A percentile compares a stretch with the other conserved stretches of the same genome.
These are phyloP conservation scores for Pecten maximus DNA, from an alignment of 2,888 invertebrate genomes.

Conservation along the genomic window DNA sequence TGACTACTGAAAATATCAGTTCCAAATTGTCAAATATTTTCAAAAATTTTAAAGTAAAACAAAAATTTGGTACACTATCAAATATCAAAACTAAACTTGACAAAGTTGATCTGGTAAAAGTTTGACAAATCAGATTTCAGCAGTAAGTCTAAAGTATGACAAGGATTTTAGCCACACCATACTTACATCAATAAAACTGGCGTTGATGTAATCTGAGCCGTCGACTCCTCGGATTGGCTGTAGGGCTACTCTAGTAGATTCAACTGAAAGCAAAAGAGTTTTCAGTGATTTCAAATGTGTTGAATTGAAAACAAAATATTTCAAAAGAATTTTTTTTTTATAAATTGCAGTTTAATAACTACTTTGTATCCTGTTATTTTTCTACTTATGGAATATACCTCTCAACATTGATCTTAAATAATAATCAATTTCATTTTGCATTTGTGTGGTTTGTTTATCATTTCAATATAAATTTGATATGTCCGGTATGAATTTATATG, in stretches of 20 bases:
- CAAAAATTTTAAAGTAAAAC: not conserved
- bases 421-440: too few relatives aligned
- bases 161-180: not conserved
- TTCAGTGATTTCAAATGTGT: too few relatives aligned
- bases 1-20: too few relatives aligned
- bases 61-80: not conserved
- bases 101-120: not conserved
- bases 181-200: conserved; percentile 95
- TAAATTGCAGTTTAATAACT: too few relatives aligned
- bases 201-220: conserved; percentile 98
- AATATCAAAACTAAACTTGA: too few relatives aligned
- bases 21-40: not conserved
- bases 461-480: too few relatives aligned
- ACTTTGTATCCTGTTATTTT: too few relatives aligned
- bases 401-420: too few relatives aligned
- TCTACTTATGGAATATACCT: too few relatives aligned
- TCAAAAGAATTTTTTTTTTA: too few relatives aligned
- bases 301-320: too few relatives aligned
- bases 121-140: not conserved
- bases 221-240: conserved; percentile 94
- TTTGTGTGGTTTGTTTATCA: too few relatives aligned
- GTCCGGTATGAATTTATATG: not conserved
- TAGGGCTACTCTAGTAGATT: conserved; percentile 95
- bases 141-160: not conserved
- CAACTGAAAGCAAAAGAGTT: conserved; percentile 84